Conservation (phyloP, 1,140 invertebrate genomes). For the Drosophila funebris region DNA sequence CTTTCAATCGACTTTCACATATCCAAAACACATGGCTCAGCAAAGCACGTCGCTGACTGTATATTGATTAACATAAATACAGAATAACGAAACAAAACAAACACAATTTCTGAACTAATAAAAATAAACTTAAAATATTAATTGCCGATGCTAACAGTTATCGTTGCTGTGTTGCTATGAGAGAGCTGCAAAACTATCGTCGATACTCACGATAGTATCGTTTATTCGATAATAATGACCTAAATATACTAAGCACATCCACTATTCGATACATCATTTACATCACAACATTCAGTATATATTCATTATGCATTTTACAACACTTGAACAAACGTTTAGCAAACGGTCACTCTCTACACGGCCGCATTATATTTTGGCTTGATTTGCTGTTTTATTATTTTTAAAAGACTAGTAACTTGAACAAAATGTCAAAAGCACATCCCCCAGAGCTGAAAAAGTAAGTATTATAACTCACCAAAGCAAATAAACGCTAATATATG, state of each 20-base stretch:
- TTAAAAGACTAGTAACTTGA: background rate
- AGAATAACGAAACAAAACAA: conserved; percentile 25
- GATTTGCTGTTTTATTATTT: background rate
- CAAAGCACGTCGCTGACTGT: background rate
- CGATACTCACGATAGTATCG: no score
- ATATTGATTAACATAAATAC: conserved; percentile 20
- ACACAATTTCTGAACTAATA: conserved; percentile 45
- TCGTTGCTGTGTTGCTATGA: conserved; percentile 34
- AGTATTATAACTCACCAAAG: conserved; percentile 66
- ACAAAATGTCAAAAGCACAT: conserved; percentile 93
- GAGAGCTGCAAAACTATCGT: conserved; percentile 33
- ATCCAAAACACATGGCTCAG: conserved; percentile 6
- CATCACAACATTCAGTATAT: background rate
- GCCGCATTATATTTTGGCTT: conserved; percentile 15
- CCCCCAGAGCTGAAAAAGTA: conserved; percentile 95
- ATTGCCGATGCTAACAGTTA: conserved; percentile 51
- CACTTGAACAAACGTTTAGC: conserved; percentile 31
- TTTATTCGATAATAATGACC: no score
- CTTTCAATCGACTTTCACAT: conserved; percentile 44
- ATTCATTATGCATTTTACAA: conserved; percentile 1
- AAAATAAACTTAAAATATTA: conserved; percentile 53
- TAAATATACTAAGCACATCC: background rate
- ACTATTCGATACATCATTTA: background rate
- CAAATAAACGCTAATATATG: background rate
- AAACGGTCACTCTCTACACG: conserved; percentile 26